These are phyloP conservation scores for Anthoscopus minutus DNA, from an alignment of 2,113 vertebrate genomes.

Conservation along the genomic window DNA sequence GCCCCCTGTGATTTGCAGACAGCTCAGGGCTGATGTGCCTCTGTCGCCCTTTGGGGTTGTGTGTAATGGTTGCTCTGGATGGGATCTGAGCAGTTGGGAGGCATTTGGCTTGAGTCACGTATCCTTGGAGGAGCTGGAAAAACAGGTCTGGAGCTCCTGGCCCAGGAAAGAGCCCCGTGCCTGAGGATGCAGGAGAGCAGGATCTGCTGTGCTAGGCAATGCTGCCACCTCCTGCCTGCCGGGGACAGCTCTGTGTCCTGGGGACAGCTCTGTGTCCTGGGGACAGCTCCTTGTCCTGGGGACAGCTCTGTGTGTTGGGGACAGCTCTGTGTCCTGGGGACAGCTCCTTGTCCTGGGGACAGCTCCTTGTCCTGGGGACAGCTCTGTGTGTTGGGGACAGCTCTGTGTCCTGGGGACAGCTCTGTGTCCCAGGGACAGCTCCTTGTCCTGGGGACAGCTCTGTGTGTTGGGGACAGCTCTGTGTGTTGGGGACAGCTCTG, in stretches of 20 bases:
- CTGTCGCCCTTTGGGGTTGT: not conserved
- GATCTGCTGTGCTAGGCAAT: constrained; percentile 33
- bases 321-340: not conserved
- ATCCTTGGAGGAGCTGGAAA: constrained; percentile 47
- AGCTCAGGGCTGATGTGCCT: not conserved
- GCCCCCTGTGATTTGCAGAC: not conserved
- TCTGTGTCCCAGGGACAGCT: not conserved
- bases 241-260: not conserved
- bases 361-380: not conserved
- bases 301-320: too few species aligned
- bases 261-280: not conserved
- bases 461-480: not conserved
- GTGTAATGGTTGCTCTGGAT: not conserved
- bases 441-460: not conserved
- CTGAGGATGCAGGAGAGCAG: not conserved
- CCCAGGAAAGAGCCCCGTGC: not conserved
- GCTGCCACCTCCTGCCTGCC: constrained; percentile 62
- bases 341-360: not conserved
- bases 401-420: not conserved
- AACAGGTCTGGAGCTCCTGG: constrained; percentile 40
- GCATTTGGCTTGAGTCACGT: constrained; percentile 14
- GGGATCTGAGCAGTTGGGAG: not conserved
- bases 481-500: not conserved
- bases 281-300: too few species aligned
- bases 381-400: not conserved